A percentile compares a stretch with the other conserved stretches of the same genome.
phyloP scores from a whole-genome alignment of 2,113 vertebrate species.

The Nycticorax nycticorax region DNA sequence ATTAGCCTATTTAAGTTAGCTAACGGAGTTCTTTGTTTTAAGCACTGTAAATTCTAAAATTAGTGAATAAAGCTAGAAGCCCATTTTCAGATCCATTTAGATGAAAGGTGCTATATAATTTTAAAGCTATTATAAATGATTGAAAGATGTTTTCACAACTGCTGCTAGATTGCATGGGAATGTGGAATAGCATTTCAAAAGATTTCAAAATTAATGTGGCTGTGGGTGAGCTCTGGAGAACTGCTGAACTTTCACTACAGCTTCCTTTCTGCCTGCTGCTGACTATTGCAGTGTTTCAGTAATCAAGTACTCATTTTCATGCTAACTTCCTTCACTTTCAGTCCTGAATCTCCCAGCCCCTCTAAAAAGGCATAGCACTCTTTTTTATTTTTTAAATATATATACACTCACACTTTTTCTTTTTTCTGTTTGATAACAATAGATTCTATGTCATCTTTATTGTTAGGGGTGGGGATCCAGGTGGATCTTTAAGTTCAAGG shows the following conservation, averaged over 20 bases:
- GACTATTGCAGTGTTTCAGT: neutral
- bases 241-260: slow-evolving; percentile 36
- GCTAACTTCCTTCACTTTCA: neutral
- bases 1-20: slow-evolving; percentile 52
- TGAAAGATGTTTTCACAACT: slow-evolving; percentile 59
- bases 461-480: neutral
- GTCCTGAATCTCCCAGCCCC: neutral
- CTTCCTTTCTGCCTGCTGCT: slow-evolving; percentile 35
- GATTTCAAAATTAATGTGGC: slow-evolving; percentile 37
- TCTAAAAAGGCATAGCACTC: neutral
- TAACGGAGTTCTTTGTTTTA: slow-evolving; percentile 32
- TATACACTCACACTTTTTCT: too few species aligned
- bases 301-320: slow-evolving; percentile 25
- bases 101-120: slow-evolving; percentile 48
- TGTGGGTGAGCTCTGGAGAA: slow-evolving; percentile 17
- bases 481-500: neutral
- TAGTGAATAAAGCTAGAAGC: slow-evolving; percentile 35
- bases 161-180: slow-evolving; percentile 30
- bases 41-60: slow-evolving; percentile 38
- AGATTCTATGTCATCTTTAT: neutral
- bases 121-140: slow-evolving; percentile 51
- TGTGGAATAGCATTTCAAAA: slow-evolving; percentile 47
- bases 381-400: neutral
- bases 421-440: neutral
- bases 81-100: neutral